These are phyloP conservation scores for Leptopterna dolabrata DNA, from an alignment of 2,888 invertebrate genomes.

Conservation along the genomic window DNA sequence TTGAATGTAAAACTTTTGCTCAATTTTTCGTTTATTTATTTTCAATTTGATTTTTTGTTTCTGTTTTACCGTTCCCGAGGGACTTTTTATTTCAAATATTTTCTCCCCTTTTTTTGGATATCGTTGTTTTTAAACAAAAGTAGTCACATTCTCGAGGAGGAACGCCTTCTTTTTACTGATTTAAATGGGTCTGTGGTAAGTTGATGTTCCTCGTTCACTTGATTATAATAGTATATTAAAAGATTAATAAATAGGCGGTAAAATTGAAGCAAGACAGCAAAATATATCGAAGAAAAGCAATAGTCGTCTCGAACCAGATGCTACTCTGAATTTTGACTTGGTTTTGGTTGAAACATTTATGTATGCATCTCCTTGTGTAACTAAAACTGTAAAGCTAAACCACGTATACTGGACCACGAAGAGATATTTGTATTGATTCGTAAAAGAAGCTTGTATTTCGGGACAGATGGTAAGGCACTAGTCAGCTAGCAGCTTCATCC, in stretches of 20 bases:
- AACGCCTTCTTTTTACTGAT: background rate
- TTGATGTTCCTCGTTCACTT: background rate
- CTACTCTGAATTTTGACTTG: background rate
- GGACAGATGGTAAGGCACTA: slow-evolving; percentile 56
- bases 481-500: slow-evolving; percentile 60
- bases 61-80: background rate
- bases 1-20: background rate
- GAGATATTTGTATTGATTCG: background rate
- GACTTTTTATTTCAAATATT: background rate
- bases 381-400: slow-evolving; percentile 1
- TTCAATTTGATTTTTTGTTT: background rate
- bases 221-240: background rate
- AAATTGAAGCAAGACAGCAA: background rate
- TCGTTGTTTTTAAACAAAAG: background rate
- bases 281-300: background rate
- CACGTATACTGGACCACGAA: background rate
- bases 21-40: slow-evolving; percentile 9
- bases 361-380: background rate
- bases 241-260: background rate
- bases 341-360: background rate
- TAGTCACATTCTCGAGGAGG: background rate
- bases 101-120: background rate
- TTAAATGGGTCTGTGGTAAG: background rate
- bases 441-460: slow-evolving; percentile 28
- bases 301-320: background rate